Evolutionary conservation across 2,888 invertebrate genomes (phyloP).

Genomic region (Oxycera nigricornis): DNA sequence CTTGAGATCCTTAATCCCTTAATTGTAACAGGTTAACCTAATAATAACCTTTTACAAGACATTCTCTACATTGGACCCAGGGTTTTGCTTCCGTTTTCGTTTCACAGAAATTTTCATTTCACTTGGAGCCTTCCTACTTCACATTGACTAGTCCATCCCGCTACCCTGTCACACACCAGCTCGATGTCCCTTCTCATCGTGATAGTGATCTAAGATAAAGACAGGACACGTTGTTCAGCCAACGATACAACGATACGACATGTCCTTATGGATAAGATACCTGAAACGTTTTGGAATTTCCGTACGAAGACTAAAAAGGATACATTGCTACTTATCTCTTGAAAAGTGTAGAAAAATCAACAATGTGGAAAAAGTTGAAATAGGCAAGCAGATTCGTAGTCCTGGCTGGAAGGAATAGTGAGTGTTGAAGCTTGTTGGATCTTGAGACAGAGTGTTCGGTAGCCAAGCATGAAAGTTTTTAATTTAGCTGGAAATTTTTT

Average conservation of each 20-base stretch:
- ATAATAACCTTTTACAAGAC: constrained; percentile 38
- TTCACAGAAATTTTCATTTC: background rate
- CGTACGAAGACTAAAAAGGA: background rate
- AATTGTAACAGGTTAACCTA: constrained; percentile 39
- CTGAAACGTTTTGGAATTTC: background rate
- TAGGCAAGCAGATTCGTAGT: background rate
- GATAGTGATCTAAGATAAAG: background rate
- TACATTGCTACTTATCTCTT: constrained; percentile 9
- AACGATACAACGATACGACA: background rate
- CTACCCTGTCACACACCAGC: too few species aligned
- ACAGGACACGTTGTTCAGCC: background rate
- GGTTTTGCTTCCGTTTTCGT: background rate
- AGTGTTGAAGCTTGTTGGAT: too few species aligned
- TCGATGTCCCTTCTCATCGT: too few species aligned
- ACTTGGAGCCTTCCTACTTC: background rate
- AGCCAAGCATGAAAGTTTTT: too few species aligned
- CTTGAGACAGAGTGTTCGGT: too few species aligned
- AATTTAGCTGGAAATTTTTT: too few species aligned
- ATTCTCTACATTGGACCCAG: background rate
- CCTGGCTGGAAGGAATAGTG: too few species aligned
- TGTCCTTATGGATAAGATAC: background rate
- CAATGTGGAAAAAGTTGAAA: constrained; percentile 16
- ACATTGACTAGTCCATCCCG: too few species aligned
- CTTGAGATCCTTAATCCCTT: constrained; percentile 25
- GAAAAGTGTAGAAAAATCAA: constrained; percentile 28